A percentile compares a stretch with the other conserved stretches of the same genome.
Conservation (phyloP, 1,140 invertebrate species). For the Proctacanthus coquilletti region DNA sequence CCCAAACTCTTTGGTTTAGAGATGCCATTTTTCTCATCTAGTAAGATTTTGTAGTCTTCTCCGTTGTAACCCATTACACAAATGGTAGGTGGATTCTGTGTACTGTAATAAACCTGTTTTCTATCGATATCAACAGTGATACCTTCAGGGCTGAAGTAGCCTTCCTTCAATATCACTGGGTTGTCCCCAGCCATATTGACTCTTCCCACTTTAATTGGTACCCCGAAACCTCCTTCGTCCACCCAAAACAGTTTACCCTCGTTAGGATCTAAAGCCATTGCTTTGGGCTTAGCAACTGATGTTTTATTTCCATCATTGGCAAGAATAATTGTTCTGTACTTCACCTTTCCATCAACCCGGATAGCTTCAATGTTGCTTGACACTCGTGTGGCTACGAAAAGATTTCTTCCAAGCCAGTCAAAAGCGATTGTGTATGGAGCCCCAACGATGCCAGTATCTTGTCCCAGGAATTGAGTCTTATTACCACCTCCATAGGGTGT, state of each 20-base stretch:
- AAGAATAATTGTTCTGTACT: conserved; percentile 73
- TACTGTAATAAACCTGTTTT: conserved; percentile 75
- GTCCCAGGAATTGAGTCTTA: conserved; percentile 63
- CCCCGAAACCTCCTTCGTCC: conserved; percentile 82
- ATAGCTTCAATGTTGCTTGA: conserved; percentile 89
- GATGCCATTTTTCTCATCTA: conserved; percentile 53
- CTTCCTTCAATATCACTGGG: conserved; percentile 48
- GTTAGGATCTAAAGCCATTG: conserved; percentile 77
- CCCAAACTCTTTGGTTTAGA: conserved; percentile 66
- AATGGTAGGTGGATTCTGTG: conserved; percentile 54
- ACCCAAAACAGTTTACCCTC: conserved; percentile 91
- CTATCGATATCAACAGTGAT: conserved; percentile 73
- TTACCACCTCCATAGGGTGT: conserved; percentile 78
- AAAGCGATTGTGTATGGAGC: conserved; percentile 83
- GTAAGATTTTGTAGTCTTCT: conserved; percentile 46
- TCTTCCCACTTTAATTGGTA: conserved; percentile 78
- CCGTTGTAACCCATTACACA: conserved; percentile 64
- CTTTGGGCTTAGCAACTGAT: conserved; percentile 75
- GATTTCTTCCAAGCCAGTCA: conserved; percentile 90
- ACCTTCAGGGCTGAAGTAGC: conserved; percentile 57
- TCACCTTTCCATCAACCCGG: conserved; percentile 67
- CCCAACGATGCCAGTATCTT: conserved; percentile 72
- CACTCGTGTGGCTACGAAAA: conserved; percentile 83
- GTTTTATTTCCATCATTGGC: conserved; percentile 76
- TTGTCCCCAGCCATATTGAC: conserved; percentile 89